Evolutionary conservation across 2,113 vertebrate genomes (phyloP), one percentile per base, ranked within the genome.

Genomic region (Dipodomys stephensi): DNA sequence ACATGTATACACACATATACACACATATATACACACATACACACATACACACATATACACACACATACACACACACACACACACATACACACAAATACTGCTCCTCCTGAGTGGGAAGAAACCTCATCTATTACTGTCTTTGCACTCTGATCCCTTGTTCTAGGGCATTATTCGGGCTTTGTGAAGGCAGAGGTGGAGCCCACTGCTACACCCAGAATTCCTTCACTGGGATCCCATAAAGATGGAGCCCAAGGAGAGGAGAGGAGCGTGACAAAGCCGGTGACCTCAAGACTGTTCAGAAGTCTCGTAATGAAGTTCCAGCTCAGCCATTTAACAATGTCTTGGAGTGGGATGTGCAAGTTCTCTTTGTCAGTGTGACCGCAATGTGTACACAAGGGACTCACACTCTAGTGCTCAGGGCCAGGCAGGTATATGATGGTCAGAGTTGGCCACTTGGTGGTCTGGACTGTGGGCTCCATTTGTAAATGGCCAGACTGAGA

Each of bases 121-220:
- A 85, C 92, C 4, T 4, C 57, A 72, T 91, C 88, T 93, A 39
- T 74, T 89, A 84, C 86, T 90, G 78, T 77, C 89, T 87, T 74
- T 68, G 83, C 83, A 91, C 89, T 78, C 44, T 10, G 4, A 73
- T 82, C 35, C 44, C 8, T 0, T 94, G 79, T 92, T 91, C 87
- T 86, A 49, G 85, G 95, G 83, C 91, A 94, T 96, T 94, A 97
- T 97, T 95, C 85, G 95, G 77, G 32, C 32, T 64, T 49, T 32
- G 77, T 73, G 82, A 91, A 91, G 89, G 74, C 64, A 28, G 49
- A 94, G 53, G 67, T 80, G 46, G 85, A 93, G 94, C 65, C 65
- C 13, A 81, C 15, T 57, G 65, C 32, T 74, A 64, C 91, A 64
- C 68, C 87, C 88, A 79, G 23, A 39, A 68, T 79, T 67, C 77